A percentile compares a stretch with the other conserved stretches of the same genome.
These are phyloP conservation scores for Cygnus atratus DNA, from an alignment of 2,113 vertebrate genomes.

Conservation along the genomic window DNA sequence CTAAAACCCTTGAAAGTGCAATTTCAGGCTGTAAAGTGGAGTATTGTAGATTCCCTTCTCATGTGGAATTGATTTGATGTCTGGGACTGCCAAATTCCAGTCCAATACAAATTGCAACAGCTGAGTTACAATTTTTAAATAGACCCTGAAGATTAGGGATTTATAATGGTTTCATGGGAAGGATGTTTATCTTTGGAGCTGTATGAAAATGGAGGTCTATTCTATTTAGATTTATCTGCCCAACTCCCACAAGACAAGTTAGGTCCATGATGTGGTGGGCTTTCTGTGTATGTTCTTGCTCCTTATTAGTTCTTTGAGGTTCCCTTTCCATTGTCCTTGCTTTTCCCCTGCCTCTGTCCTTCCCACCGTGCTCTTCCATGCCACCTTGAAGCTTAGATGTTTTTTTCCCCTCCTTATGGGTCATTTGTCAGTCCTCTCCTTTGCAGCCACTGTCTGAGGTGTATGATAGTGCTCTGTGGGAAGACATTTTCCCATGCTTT, in stretches of 20 bases:
- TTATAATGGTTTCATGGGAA: slow-evolving; percentile 64
- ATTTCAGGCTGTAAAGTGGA: slow-evolving; percentile 32
- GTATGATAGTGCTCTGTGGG: background rate
- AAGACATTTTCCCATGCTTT: background rate
- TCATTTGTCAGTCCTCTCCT: background rate
- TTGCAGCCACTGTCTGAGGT: background rate
- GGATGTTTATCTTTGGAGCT: slow-evolving; percentile 62
- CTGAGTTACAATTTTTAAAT: slow-evolving; percentile 69
- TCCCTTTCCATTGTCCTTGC: background rate
- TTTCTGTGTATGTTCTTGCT: background rate
- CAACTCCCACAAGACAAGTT: background rate
- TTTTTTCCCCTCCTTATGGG: background rate
- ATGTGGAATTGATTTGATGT: slow-evolving; percentile 55
- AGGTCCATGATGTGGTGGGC: background rate
- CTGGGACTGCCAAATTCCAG: slow-evolving; percentile 58
- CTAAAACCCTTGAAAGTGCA: slow-evolving; percentile 42
- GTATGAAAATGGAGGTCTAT: slow-evolving; percentile 32
- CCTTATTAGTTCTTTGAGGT: background rate
- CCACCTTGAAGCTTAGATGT: background rate
- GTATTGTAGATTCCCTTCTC: slow-evolving; percentile 20
- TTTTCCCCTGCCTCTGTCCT: background rate
- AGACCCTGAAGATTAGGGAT: slow-evolving; percentile 43
- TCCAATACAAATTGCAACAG: slow-evolving; percentile 53
- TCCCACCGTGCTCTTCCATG: background rate
- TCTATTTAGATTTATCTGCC: background rate